Evolutionary conservation across 2,113 vertebrate genomes (phyloP).

Genomic region (Zapornia atra): DNA sequence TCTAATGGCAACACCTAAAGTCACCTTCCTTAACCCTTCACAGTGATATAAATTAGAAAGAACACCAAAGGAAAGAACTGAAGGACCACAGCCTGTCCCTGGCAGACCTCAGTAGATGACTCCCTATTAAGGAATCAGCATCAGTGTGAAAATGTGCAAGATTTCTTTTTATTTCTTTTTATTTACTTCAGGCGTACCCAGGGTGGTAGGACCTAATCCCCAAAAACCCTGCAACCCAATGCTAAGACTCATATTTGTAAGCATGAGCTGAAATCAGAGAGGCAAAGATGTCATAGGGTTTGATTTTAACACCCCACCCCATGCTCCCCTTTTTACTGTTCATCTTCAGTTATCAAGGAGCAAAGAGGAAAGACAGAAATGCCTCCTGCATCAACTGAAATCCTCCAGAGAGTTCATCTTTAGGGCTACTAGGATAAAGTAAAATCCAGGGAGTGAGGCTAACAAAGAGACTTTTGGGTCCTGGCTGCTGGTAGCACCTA

Average conservation of each 20-base stretch:
- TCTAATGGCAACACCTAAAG: slow-evolving; percentile 28
- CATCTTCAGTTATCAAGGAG: neutral
- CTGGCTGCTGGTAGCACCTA: neutral
- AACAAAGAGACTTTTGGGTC: neutral
- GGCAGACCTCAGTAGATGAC: neutral
- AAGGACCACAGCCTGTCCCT: neutral
- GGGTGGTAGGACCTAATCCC: neutral
- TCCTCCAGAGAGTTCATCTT: neutral
- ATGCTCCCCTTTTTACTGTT: neutral
- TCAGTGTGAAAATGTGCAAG: neutral
- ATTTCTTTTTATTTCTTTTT: neutral
- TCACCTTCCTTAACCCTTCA: slow-evolving; percentile 47
- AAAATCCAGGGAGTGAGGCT: neutral
- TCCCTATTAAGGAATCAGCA: neutral
- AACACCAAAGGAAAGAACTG: neutral
- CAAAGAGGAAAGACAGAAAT: neutral
- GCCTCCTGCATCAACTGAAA: neutral
- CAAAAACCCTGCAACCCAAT: neutral
- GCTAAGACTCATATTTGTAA: neutral
- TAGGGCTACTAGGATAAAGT: neutral
- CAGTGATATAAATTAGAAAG: neutral
- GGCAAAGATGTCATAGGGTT: neutral
- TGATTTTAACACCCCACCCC: too few species aligned
- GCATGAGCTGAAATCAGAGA: neutral
- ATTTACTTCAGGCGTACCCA: neutral